phyloP scores from a whole-genome alignment of 2,113 vertebrate genomes.

The Passerina amoena region DNA sequence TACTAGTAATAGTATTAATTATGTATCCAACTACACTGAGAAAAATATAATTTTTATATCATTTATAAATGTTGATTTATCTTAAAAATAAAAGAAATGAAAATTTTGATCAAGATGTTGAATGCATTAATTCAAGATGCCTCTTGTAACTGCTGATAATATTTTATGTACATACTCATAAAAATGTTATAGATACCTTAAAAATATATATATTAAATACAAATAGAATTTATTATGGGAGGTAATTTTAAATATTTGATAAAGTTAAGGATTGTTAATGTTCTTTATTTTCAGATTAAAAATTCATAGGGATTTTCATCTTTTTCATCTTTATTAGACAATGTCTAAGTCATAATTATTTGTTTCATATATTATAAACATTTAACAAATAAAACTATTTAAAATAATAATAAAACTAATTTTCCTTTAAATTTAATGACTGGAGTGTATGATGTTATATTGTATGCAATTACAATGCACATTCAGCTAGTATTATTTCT shows the following conservation, averaged over 20 bases:
- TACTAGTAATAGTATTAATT: background rate
- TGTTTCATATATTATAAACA: constrained; percentile 52
- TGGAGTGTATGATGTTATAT: background rate
- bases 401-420: constrained; percentile 21
- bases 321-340: constrained; percentile 67
- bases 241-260: constrained; percentile 69
- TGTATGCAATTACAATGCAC: background rate
- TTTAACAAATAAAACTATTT: constrained; percentile 38
- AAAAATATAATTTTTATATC: constrained; percentile 34
- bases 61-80: constrained; percentile 33
- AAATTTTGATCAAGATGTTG: constrained; percentile 50
- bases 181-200: constrained; percentile 45
- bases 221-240: constrained; percentile 45
- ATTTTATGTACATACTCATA: constrained; percentile 29
- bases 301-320: constrained; percentile 56
- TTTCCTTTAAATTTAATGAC: constrained; percentile 34
- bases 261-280: constrained; percentile 59
- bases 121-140: constrained; percentile 35
- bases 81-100: constrained; percentile 42
- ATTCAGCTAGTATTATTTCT: background rate
- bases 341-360: constrained; percentile 62
- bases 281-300: constrained; percentile 67
- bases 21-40: background rate
- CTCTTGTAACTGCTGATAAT: constrained; percentile 13
- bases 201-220: constrained; percentile 53